Conservation (phyloP, 2,797 vertebrate species). For the Ctenopoma kingsleyae region DNA sequence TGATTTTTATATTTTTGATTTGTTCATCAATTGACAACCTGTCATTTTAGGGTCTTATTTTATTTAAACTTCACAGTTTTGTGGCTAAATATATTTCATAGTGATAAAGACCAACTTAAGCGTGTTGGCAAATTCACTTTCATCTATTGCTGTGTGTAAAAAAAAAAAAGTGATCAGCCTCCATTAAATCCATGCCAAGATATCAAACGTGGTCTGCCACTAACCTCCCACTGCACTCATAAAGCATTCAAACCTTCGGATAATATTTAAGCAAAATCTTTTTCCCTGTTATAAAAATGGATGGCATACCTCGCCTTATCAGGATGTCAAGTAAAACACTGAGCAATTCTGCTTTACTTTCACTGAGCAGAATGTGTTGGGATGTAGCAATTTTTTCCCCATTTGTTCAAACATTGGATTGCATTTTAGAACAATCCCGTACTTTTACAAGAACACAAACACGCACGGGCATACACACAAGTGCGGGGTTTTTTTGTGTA, state of each 20-base stretch:
- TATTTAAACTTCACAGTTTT: constrained; percentile 9
- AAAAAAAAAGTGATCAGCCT: constrained; percentile 35
- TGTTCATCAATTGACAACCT: constrained; percentile 15
- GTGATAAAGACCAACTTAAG: constrained; percentile 18
- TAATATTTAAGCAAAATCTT: constrained; percentile 29
- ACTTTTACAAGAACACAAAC: constrained; percentile 42
- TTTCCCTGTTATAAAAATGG: constrained; percentile 31
- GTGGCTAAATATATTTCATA: constrained; percentile 43
- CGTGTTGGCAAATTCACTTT: constrained; percentile 30
- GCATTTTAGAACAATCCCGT: constrained; percentile 55
- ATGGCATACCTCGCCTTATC: constrained; percentile 38
- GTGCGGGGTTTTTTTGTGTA: constrained; percentile 47
- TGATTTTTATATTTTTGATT: constrained; percentile 27
- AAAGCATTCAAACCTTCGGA: constrained; percentile 51
- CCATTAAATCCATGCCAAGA: constrained; percentile 40
- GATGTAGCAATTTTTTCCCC: constrained; percentile 40
- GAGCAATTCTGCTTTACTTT: constrained; percentile 38
- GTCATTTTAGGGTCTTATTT: not conserved
- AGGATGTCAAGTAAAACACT: constrained; percentile 33
- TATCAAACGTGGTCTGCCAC: constrained; percentile 8
- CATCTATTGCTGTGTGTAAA: constrained; percentile 17
- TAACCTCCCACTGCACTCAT: constrained; percentile 29
- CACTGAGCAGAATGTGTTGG: constrained; percentile 34
- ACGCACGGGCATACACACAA: not conserved
- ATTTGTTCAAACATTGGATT: constrained; percentile 65